Base-by-base conservation (phyloP, 30 jellyfish, hydroid and myxozoan genomes). In the Aurelia coerulea region DNA sequence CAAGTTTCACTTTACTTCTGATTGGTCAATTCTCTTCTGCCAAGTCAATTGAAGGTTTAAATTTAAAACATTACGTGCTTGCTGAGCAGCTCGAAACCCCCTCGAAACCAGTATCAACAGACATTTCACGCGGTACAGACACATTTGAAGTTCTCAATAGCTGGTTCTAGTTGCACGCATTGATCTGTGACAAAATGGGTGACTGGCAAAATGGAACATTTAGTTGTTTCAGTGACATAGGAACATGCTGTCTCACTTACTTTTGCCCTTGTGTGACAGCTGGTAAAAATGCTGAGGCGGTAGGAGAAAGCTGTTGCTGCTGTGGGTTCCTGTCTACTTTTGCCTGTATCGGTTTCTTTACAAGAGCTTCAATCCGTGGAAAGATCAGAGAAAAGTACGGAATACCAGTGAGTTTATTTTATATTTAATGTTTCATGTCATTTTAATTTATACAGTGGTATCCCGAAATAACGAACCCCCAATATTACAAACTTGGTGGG, bases 261-360 rank as follows among this genome's bases (percentile, higher is more conserved):
- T 90, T 90, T 53, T 70, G 84, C 81, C 97, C 95, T 14, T 90
- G 97, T 62, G 65, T 81, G n/a, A 73, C 89, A 1, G 94, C 97
- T 50, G 97, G 97, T 18, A 71, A 90, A 75, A 90, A 90, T 73
- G 97, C 97, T 14, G 97, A 90, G 53, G 94, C 88, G 18, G 75
- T 83, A 49, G 94, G 92, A 29, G 87, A 90, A 56, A 83, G 76
- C 75, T 90, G 97, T 52, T 50, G 67, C 14, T 80, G 84, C 19
- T 90, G 83, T 69, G 97, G 97, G 5, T 81, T 65, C 56, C 56
- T 83, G 13, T 33, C 89, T 10, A 70, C 75, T 32, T 56, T 71
- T 32, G 85, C 87, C 10, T 90, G 97, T 41, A 91, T 90, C 13
- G 95, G 91, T 10, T 62, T 91, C 50, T 62, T 73, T 51, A 90